These are phyloP conservation scores for Meles meles DNA, from an alignment of 2,113 vertebrate genomes.

Conservation along the genomic window DNA sequence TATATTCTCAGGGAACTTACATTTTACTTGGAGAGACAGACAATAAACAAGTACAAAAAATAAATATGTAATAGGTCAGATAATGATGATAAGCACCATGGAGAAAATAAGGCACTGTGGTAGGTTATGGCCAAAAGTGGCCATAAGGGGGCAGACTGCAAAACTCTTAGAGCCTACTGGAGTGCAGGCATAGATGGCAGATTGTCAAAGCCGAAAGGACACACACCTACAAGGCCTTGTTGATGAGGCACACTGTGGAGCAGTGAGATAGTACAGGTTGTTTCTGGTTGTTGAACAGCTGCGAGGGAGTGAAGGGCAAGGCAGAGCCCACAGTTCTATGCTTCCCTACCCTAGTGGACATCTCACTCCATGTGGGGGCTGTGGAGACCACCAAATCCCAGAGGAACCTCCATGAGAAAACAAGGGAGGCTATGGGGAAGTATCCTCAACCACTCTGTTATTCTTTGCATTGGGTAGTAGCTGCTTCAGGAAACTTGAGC, in stretches of 20 bases:
- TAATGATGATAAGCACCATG: neutral
- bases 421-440: neutral
- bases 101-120: neutral
- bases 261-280: neutral
- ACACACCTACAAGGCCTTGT: neutral
- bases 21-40: neutral
- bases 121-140: neutral
- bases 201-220: neutral
- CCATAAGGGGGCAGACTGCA: neutral
- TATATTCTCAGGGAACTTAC: neutral
- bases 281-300: neutral
- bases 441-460: neutral
- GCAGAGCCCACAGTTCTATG: neutral
- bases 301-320: rapidly evolving
- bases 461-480: neutral
- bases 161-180: neutral
- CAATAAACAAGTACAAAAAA: neutral
- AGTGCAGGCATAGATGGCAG: neutral
- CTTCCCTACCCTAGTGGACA: neutral
- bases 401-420: neutral
- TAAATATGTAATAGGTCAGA: neutral
- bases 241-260: neutral
- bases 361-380: neutral
- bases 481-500: neutral
- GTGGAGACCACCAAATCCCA: neutral